These are phyloP conservation scores for Bombus superbus DNA, from an alignment of 1,140 invertebrate genomes.

Conservation along the genomic window DNA sequence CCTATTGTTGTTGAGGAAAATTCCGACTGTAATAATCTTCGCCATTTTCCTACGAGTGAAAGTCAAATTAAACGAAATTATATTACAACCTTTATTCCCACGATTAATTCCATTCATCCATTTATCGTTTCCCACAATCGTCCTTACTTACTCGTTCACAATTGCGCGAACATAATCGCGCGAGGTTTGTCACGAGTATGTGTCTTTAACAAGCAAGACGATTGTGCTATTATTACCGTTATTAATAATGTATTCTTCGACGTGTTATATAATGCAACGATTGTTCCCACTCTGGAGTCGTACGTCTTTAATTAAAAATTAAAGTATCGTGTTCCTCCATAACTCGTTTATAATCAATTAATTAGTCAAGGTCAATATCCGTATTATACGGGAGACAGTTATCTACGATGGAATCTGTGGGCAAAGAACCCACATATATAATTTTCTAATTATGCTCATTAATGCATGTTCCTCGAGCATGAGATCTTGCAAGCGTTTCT, in stretches of 20 bases:
- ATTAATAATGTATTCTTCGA: not conserved
- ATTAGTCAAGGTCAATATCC: not conserved
- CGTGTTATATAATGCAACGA: not conserved
- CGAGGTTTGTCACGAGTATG: not conserved
- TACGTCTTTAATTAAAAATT: not conserved
- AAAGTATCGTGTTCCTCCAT: not conserved
- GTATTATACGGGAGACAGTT: not conserved
- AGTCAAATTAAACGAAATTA: constrained; percentile 14
- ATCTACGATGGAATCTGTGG: not conserved
- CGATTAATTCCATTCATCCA: not conserved
- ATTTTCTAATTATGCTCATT: not conserved
- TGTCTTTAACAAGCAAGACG: not conserved
- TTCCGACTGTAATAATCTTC: not conserved
- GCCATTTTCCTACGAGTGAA: constrained; percentile 2
- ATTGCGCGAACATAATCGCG: not conserved
- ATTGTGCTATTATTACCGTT: not conserved
- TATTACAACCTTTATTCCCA: constrained; percentile 3
- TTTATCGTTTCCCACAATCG: not conserved
- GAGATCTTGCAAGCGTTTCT: not conserved
- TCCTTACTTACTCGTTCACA: not conserved
- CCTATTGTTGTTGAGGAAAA: not conserved
- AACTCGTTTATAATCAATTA: not conserved
- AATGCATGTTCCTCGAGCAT: not conserved
- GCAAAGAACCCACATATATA: not conserved
- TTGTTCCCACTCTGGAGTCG: not conserved